Base-by-base conservation (phyloP, 2,797 vertebrate genomes). In the Cuniculus paca region DNA sequence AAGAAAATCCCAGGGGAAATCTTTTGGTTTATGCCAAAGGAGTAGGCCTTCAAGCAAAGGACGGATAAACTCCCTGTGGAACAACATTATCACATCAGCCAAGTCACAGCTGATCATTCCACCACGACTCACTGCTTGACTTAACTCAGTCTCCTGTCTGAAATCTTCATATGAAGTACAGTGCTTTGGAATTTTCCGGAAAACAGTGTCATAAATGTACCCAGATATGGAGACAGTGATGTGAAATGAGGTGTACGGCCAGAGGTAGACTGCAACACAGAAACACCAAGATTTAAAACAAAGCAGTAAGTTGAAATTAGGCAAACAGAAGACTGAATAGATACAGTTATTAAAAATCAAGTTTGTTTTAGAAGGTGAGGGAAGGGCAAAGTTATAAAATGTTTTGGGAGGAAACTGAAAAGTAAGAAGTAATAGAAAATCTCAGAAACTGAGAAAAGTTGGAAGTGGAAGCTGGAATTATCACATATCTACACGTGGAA, bases 1-100 rank as follows among this genome's bases (percentile, higher is more conserved):
- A 13, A 45, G 83, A 91, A 86, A 61, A 70, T 87, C 87, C 24
- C 87, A 87, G 96, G 54, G 20, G 34, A 89, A 56, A 81, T 19
- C 68, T 68, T 63, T 50, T 61, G 42, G 56, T 60, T 58, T 58
- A 65, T 50, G 45, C 13, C 85, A 90, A 60, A 86, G 58, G n/a
- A 85, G 48, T 63, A 68, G 20, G 48, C 22, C 70, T 88, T 85
- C 79, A 88, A 89, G 72, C 20, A 52, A 52, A 83, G 60, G 16
- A 68, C 7, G 54, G 31, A 34, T 31, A 31, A n/a, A n/a, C 78
- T 68, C 56, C 77, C 85, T 9, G 22, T n/a, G 90, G 42, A 50
- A 31, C 31, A 93, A 26, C 54, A 52, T 7, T 52, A 28, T 34
- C 45, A 5, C 36, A 65, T 24, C n/a, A 65, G 65, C 88, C 81